phyloP scores from a whole-genome alignment of 2,797 vertebrate genomes.

The Coluber constrictor region DNA sequence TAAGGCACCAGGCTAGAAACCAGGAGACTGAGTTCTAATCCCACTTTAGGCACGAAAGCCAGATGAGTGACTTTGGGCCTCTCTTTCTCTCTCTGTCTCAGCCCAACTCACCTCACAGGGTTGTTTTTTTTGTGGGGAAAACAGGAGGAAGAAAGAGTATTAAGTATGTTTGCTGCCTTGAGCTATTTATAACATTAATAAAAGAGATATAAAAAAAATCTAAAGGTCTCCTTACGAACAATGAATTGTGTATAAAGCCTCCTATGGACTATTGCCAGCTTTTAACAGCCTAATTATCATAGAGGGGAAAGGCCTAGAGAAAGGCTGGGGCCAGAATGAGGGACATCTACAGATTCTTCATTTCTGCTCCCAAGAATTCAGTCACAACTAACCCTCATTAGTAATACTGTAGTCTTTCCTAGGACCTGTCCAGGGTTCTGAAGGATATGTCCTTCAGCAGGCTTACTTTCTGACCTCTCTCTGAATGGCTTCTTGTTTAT shows the following conservation, averaged over 20 bases:
- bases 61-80: background rate
- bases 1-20: background rate
- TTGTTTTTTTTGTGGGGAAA: background rate
- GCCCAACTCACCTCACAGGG: background rate
- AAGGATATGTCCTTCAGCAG: background rate
- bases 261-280: background rate
- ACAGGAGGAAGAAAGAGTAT: background rate
- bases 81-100: background rate
- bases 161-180: background rate
- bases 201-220: background rate
- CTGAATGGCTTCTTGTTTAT: background rate
- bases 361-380: background rate
- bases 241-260: background rate
- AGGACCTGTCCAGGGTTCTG: conserved; percentile 6
- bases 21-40: background rate
- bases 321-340: background rate
- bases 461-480: background rate
- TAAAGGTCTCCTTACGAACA: background rate
- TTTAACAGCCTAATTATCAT: background rate
- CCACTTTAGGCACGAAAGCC: background rate
- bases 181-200: background rate
- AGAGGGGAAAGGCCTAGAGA: too few species aligned
- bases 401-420: background rate
- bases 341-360: background rate
- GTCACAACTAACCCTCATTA: background rate